Evolutionary conservation across 1,140 invertebrate species (phyloP).

Genomic region (Atopsyche davidsoni): DNA sequence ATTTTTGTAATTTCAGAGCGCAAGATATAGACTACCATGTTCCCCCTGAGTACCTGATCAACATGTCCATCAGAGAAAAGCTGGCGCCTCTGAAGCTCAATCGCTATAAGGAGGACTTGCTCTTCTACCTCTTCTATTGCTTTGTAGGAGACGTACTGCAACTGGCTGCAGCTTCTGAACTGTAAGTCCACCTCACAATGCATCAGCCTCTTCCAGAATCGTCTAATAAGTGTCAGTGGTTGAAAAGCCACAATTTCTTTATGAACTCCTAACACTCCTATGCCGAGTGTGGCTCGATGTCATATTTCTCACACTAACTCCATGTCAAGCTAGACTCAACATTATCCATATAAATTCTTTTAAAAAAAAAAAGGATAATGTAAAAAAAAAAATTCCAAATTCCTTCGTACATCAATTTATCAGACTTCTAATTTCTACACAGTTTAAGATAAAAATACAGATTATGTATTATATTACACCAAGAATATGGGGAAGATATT

Average conservation of each 20-base stretch:
- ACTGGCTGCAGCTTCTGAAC: conserved; percentile 89
- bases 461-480: too few relatives aligned
- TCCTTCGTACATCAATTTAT: too few relatives aligned
- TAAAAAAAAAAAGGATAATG: too few relatives aligned
- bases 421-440: too few relatives aligned
- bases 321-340: too few relatives aligned
- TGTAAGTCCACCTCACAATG: conserved; percentile 73
- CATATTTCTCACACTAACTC: too few relatives aligned
- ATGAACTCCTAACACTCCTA: neutral
- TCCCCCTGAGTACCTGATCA: conserved; percentile 97
- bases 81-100: conserved; percentile 91
- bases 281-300: neutral
- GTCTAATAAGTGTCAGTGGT: conserved; percentile 7
- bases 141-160: conserved; percentile 97
- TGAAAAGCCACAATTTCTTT: conserved; percentile 13
- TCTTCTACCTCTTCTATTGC: conserved; percentile 99
- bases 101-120: conserved; percentile 96
- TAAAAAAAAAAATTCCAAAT: too few relatives aligned
- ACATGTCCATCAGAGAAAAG: conserved; percentile 85
- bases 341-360: too few relatives aligned
- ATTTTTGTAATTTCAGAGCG: conserved; percentile 54
- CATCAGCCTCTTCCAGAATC: neutral
- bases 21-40: conserved; percentile 99
- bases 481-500: too few relatives aligned
- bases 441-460: too few relatives aligned